Conservation (phyloP, 2,797 vertebrate species). For the Mionectes olivaceus region DNA sequence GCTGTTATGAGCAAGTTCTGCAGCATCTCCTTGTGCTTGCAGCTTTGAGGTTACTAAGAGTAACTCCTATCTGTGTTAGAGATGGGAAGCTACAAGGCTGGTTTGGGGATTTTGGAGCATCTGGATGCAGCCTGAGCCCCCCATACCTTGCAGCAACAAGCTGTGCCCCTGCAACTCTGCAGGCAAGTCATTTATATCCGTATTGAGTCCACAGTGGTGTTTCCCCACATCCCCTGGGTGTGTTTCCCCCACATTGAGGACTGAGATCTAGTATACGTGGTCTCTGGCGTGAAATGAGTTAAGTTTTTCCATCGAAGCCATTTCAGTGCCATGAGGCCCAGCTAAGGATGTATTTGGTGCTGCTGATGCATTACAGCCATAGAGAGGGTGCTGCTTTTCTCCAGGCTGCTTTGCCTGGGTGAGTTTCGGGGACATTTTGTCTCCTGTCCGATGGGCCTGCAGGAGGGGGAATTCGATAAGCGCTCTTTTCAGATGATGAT, state of each 20-base stretch:
- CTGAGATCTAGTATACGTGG: neutral
- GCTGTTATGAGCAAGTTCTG: neutral
- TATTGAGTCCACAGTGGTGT: neutral
- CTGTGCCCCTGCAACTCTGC: rapidly evolving
- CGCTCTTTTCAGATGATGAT: neutral
- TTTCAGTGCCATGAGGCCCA: neutral
- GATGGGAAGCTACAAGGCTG: neutral
- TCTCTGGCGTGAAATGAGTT: neutral
- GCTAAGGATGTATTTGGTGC: slow-evolving; percentile 2
- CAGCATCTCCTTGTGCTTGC: neutral
- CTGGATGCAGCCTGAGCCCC: neutral
- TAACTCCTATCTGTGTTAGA: rapidly evolving
- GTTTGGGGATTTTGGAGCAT: neutral
- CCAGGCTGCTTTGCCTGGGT: neutral
- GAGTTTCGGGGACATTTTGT: neutral
- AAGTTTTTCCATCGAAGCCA: slow-evolving; percentile 14
- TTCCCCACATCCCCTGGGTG: neutral
- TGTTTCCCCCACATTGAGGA: neutral
- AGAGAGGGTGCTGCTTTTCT: neutral
- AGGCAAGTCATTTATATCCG: rapidly evolving
- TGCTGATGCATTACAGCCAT: slow-evolving; percentile 31
- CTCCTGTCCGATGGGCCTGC: neutral
- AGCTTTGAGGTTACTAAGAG: neutral
- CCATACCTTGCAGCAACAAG: neutral
- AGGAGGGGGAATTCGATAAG: neutral